Evolutionary conservation across 2,113 vertebrate species (phyloP).

Genomic region (Cepphus grylle): DNA sequence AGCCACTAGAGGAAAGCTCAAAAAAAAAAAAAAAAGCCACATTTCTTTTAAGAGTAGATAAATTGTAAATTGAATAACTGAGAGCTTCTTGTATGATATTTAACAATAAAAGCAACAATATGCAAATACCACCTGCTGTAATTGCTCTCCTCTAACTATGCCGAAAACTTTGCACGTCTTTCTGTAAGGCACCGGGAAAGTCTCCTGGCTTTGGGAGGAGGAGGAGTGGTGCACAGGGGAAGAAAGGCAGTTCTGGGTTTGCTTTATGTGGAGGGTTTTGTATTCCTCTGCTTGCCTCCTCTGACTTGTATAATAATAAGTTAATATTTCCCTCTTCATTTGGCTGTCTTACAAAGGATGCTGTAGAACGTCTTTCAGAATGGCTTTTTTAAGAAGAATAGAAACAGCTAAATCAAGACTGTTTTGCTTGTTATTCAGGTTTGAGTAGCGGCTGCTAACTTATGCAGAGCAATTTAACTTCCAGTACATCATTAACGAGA

Average conservation of each 20-base stretch:
- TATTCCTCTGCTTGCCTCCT: not conserved
- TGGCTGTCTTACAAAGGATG: not conserved
- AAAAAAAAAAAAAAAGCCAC: not conserved
- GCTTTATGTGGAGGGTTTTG: not conserved
- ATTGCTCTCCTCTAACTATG: not conserved
- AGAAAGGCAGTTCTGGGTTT: not conserved
- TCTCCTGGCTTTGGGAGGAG: not conserved
- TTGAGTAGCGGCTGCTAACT: not conserved
- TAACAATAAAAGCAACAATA: not conserved
- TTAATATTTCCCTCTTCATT: not conserved
- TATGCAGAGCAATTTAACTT: slow-evolving; percentile 9
- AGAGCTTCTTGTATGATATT: not conserved
- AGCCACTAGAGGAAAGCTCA: not conserved
- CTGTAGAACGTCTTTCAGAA: not conserved
- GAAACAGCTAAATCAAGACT: slow-evolving; percentile 18
- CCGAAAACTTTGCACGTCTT: not conserved
- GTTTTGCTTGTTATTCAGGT: not conserved
- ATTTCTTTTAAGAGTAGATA: not conserved
- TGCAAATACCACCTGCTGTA: not conserved
- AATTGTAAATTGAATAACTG: not conserved
- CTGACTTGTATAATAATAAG: not conserved
- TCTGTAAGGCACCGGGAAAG: not conserved
- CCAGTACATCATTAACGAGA: slow-evolving; percentile 20
- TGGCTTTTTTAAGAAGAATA: not conserved
- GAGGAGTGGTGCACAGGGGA: not conserved